Evolutionary conservation across 2,888 invertebrate species (phyloP).

Genomic region (Melanostoma mellinum): DNA sequence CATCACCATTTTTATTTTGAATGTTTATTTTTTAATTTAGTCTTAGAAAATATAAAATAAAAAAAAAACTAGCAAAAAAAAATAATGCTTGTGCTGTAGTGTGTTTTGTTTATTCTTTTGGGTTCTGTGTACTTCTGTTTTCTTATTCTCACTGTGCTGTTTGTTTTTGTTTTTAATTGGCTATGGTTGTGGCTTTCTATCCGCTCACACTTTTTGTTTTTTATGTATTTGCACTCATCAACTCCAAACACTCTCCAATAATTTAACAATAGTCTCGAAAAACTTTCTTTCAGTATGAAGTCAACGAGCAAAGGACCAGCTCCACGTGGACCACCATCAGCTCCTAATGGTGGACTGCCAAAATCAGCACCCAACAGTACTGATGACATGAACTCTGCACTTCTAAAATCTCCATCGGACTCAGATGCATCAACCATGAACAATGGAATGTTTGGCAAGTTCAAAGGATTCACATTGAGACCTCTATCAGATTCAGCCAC

Average conservation of each 20-base stretch:
- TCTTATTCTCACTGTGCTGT: constrained; percentile 1
- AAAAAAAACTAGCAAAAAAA: constrained; percentile 9
- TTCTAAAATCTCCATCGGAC: constrained; percentile 84
- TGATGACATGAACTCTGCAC: constrained; percentile 88
- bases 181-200: constrained; percentile 46
- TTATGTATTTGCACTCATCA: constrained; percentile 24
- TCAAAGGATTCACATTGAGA: constrained; percentile 91
- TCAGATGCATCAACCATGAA: constrained; percentile 83
- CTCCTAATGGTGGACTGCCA: constrained; percentile 77
- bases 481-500: constrained; percentile 79
- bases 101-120: constrained; percentile 29
- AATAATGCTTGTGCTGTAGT: constrained; percentile 22
- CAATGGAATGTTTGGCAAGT: constrained; percentile 91
- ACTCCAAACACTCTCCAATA: constrained; percentile 40
- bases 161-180: constrained; percentile 13
- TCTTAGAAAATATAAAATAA: constrained; percentile 45
- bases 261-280: constrained; percentile 68
- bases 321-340: constrained; percentile 78
- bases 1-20: constrained; percentile 6
- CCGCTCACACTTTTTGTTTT: constrained; percentile 18
- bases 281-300: constrained; percentile 78
- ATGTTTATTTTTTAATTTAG: constrained; percentile 18
- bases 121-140: constrained; percentile 26
- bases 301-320: constrained; percentile 75
- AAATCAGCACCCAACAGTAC: constrained; percentile 85